Base-by-base conservation (phyloP, 2,888 invertebrate genomes). In the Julus scanicus region DNA sequence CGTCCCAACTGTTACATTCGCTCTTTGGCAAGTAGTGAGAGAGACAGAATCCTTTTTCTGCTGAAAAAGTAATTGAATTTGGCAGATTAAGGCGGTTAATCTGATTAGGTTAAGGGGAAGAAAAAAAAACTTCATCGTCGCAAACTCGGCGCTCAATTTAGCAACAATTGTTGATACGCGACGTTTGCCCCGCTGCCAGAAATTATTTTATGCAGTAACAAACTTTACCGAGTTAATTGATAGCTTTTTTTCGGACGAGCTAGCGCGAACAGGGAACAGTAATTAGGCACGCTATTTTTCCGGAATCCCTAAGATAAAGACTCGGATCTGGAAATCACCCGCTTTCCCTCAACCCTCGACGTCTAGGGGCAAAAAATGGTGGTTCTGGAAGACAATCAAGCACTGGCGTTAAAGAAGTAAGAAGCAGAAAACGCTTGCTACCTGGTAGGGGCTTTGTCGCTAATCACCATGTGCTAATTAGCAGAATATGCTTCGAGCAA, bases 41-140 rank as follows among this genome's bases (percentile, higher is more conserved):
- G 57, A 57, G 17, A 15, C 44, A 44, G 17, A 57, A 57, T 57
- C 57, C 57, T 57, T 57, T 57, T 57, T 57, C 57, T 57, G 57
- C 57, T 57, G 13, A 57, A 57, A 57, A 57, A 57, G 57, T 57
- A 57, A 57, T 57, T 57, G 57, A 57, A 57, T 57, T 57, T 57
- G 57, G 57, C 57, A 57, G 57, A 57, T 57, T 57, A 57, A 57
- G 57, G 57, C 57, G 17, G 57, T 57, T 57, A 57, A 57, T 57
- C 57, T 57, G 57, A 57, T 57, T 57, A 57, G 57, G 57, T 57
- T 57, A 57, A 57, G 57, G 57, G n/a, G n/a, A n/a, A n/a, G 57
- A 57, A 57, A 57, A 57, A 57, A 57, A 57, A 17, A 44, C 44
- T 57, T 57, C 57, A 57, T 57, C 57, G 57, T 57, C 57, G 57